Percentiles rank a stretch among this genome's conserved stretches.
These are phyloP conservation scores for Hipposideros larvatus DNA, from an alignment of 2,797 vertebrate species.

Conservation along the genomic window DNA sequence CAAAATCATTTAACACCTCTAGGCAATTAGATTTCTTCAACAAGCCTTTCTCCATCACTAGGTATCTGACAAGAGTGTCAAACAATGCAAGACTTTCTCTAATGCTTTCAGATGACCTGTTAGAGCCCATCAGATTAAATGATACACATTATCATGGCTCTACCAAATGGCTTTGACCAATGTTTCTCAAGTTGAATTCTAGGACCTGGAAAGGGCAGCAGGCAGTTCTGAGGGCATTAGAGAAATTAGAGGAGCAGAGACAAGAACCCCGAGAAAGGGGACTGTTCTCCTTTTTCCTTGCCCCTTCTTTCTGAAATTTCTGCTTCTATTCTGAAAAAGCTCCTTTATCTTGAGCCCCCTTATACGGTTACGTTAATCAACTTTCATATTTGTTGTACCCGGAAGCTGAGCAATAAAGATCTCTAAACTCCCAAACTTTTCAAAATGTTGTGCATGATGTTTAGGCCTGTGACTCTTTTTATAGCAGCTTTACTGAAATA, in stretches of 20 bases:
- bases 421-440: background rate
- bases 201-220: background rate
- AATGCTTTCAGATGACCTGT: constrained; percentile 28
- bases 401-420: background rate
- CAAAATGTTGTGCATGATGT: background rate
- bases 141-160: background rate
- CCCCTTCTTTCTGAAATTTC: background rate
- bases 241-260: background rate
- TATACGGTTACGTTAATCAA: background rate
- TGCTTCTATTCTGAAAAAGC: constrained; percentile 12
- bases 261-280: background rate
- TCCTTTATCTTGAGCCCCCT: background rate
- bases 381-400: background rate
- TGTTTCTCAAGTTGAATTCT: constrained; percentile 51
- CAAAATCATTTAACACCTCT: constrained; percentile 19
- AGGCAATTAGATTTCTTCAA: constrained; percentile 33
- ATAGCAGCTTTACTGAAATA: constrained; percentile 28
- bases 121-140: constrained; percentile 22
- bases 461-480: background rate
- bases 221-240: background rate
- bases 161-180: background rate
- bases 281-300: background rate
- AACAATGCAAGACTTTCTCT: constrained; percentile 10
- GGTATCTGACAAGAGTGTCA: constrained; percentile 19
- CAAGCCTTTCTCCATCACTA: constrained; percentile 7